phyloP scores from a whole-genome alignment of 2,113 vertebrate genomes.

The Campylorhamphus procurvoides region DNA sequence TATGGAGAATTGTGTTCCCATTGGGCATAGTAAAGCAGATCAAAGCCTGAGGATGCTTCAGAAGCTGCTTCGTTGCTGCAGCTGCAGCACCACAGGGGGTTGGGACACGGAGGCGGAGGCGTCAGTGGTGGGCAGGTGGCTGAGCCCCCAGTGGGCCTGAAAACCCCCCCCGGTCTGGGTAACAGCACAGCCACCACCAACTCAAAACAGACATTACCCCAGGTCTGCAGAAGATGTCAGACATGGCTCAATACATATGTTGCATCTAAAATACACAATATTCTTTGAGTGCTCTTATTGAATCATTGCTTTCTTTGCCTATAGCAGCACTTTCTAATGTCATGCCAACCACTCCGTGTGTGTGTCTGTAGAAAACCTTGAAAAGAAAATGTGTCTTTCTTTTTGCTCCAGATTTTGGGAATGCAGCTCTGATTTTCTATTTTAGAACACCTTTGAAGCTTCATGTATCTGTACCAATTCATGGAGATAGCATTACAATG shows the following conservation, averaged over 20 bases:
- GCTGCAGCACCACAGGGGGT: rapidly evolving
- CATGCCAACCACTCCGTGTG: neutral
- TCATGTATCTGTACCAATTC: neutral
- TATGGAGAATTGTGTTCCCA: neutral
- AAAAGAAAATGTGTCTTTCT: neutral
- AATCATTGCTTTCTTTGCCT: neutral
- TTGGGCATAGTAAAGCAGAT: neutral
- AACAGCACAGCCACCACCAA: neutral
- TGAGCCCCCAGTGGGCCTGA: neutral
- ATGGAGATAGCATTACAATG: neutral
- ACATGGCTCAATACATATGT: neutral
- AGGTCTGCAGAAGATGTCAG: neutral
- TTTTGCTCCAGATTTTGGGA: neutral
- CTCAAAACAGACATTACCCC: rapidly evolving
- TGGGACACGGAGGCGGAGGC: rapidly evolving
- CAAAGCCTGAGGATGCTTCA: neutral
- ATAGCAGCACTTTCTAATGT: neutral
- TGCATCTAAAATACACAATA: neutral
- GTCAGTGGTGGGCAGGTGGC: rapidly evolving
- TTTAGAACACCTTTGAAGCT: neutral
- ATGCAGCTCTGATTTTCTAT: neutral
- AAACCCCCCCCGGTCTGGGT: neutral
- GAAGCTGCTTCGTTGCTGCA: rapidly evolving
- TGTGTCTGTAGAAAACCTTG: neutral
- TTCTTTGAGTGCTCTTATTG: neutral